A percentile compares a stretch with the other conserved stretches of the same genome.
phyloP scores from a whole-genome alignment of 2,888 invertebrate species.

The Thumatha senex region DNA sequence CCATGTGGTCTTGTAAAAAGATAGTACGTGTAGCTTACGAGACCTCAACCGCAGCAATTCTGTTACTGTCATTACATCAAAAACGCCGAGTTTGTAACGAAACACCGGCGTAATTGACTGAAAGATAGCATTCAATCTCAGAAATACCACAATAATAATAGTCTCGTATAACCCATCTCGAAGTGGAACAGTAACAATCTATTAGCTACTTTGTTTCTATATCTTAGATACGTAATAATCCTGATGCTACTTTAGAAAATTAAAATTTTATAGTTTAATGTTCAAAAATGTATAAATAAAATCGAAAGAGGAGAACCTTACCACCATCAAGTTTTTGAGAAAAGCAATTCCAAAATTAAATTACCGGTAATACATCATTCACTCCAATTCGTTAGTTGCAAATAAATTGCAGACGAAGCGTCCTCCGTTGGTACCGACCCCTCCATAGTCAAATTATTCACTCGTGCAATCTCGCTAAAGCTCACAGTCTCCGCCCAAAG shows the following conservation, averaged over 20 bases:
- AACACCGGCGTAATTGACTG: slow-evolving; percentile 40
- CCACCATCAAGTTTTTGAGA: slow-evolving; percentile 15
- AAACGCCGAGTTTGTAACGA: slow-evolving; percentile 36
- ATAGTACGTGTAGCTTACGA: slow-evolving; percentile 17
- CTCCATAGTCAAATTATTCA: slow-evolving; percentile 81
- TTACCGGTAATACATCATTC: slow-evolving; percentile 55
- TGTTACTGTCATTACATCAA: slow-evolving; percentile 39
- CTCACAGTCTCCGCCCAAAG: slow-evolving; percentile 59
- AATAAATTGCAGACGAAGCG: slow-evolving; percentile 67
- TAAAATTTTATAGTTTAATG: too few species aligned
- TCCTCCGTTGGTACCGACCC: slow-evolving; percentile 51
- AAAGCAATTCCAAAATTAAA: slow-evolving; percentile 46
- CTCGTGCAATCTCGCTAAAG: slow-evolving; percentile 75
- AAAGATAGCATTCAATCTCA: slow-evolving; percentile 44
- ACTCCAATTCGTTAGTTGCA: slow-evolving; percentile 57
- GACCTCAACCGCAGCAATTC: slow-evolving; percentile 35
- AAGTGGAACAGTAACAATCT: slow-evolving; percentile 38
- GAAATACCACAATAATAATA: slow-evolving; percentile 44
- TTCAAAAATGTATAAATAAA: too few species aligned
- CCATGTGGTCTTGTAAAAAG: slow-evolving; percentile 10
- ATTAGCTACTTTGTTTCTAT: slow-evolving; percentile 30
- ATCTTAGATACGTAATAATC: slow-evolving; percentile 2
- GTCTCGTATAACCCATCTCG: slow-evolving; percentile 35
- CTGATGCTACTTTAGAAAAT: background rate
- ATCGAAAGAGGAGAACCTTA: background rate